Conservation (phyloP, 2,113 vertebrate species). For the Lepus timidus region DNA sequence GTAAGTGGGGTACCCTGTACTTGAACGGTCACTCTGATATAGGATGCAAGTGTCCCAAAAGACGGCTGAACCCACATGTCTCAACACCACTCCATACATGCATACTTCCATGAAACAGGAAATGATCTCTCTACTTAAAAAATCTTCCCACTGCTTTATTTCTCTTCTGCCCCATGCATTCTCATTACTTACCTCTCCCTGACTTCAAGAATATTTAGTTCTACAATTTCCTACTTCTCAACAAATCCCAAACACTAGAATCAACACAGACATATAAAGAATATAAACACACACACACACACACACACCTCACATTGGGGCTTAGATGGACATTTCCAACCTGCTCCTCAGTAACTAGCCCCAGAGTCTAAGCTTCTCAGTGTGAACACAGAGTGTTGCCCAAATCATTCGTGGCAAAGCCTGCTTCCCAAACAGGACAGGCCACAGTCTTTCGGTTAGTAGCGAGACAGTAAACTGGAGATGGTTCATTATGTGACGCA, state of each 20-base stretch:
- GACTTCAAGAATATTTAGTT: not conserved
- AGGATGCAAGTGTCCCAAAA: no score
- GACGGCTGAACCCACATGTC: no score
- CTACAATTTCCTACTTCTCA: not conserved
- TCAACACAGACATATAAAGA: not conserved
- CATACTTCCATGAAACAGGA: not conserved
- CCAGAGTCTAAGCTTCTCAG: not conserved
- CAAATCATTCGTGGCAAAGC: not conserved
- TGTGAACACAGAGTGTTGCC: not conserved
- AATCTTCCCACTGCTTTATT: not conserved
- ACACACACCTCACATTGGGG: not conserved
- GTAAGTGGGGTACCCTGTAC: no score
- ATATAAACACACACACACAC: not conserved
- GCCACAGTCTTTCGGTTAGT: not conserved
- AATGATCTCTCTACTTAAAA: not conserved
- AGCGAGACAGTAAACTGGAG: not conserved
- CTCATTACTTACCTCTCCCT: not conserved
- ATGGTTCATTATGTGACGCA: accelerated
- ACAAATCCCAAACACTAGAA: not conserved
- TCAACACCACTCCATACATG: not conserved
- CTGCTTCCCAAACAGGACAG: not conserved
- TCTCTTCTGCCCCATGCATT: not conserved
- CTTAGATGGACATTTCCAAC: not conserved
- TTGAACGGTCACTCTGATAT: no score
- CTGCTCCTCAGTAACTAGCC: not conserved